Evolutionary conservation across 2,797 vertebrate genomes (phyloP), one percentile per base, ranked within the genome.

Genomic region (Varecia variegata): DNA sequence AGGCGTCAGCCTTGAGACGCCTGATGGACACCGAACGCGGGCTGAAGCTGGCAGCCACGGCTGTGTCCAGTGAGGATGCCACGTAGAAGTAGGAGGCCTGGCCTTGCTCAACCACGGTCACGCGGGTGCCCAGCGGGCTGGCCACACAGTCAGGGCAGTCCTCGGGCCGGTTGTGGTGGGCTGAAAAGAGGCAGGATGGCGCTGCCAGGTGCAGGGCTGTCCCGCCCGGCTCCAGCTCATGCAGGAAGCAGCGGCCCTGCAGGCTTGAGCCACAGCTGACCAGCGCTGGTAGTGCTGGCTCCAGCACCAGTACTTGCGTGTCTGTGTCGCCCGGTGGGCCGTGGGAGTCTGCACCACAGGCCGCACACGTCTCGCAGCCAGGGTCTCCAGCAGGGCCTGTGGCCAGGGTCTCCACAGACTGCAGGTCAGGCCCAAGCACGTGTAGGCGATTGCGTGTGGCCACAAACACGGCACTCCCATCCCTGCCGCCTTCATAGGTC

Each of bases 91-190:
- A 99, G n/a, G 99, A 98, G 0, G 98, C 98, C 3, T 98, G 98
- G 58, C 98, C 98, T 71, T 99, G 99, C 65, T 99, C 99, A 38
- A 99, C 98, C 98, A 99, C 98, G 0, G 99, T 99, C 88, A 99
- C 99, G 32, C 98, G 99, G 32, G 99, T 99, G 47, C 99, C 99
- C 67, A 99, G 97, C 7, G 99, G 99, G 92, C 99, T 99, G 70
- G 99, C 99, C 90, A 99, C 98, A 13, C 99, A 99, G 97, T 99
- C 99, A 0, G 99, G 99, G 96, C 99, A 99, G 90, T 98, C 98
- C 0, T 95, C 88, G 0, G 99, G 99, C 10, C 97, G 98, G 97
- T 99, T 99, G 0, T 97, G 97, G 0, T 8, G 18, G 40, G 98
- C 97, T 0, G 98, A 98, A 96, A 99, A 99, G 96, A 99, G 99